Evolutionary conservation across 2,888 invertebrate species (phyloP).

Genomic region (Gymnoscelis rufifasciata): DNA sequence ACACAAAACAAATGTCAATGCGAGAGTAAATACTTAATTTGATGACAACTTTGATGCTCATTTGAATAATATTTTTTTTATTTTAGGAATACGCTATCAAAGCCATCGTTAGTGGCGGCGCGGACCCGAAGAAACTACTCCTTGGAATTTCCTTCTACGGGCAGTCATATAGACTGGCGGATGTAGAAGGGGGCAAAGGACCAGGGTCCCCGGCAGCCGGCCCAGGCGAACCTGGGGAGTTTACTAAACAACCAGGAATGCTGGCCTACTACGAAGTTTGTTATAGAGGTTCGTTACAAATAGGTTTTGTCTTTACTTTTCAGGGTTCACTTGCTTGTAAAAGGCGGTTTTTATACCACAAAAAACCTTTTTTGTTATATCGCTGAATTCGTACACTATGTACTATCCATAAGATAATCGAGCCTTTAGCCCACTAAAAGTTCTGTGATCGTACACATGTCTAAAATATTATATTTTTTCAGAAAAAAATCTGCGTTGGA

Average conservation of each 20-base stretch:
- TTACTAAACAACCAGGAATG: conserved; percentile 92
- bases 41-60: too few species aligned
- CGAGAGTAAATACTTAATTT: too few species aligned
- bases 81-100: conserved; percentile 88
- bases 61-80: not conserved
- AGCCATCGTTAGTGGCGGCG: conserved; percentile 85
- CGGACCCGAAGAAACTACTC: conserved; percentile 86
- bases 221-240: conserved; percentile 88
- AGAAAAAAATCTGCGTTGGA: conserved; percentile 84
- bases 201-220: conserved; percentile 84
- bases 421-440: too few species aligned
- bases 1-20: too few species aligned
- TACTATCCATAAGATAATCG: too few species aligned
- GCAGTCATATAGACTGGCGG: conserved; percentile 86
- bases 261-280: conserved; percentile 92
- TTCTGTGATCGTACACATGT: not conserved
- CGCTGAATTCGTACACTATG: too few species aligned
- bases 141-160: conserved; percentile 93
- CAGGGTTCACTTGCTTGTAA: too few species aligned
- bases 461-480: conserved; percentile 18
- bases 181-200: conserved; percentile 47
- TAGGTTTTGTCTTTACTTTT: too few species aligned
- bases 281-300: conserved; percentile 76
- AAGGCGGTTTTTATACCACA: too few species aligned
- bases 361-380: too few species aligned